Conservation (phyloP, 35 echinoderm and acorn worm species). For the Heliocidaris erythrogramma region DNA sequence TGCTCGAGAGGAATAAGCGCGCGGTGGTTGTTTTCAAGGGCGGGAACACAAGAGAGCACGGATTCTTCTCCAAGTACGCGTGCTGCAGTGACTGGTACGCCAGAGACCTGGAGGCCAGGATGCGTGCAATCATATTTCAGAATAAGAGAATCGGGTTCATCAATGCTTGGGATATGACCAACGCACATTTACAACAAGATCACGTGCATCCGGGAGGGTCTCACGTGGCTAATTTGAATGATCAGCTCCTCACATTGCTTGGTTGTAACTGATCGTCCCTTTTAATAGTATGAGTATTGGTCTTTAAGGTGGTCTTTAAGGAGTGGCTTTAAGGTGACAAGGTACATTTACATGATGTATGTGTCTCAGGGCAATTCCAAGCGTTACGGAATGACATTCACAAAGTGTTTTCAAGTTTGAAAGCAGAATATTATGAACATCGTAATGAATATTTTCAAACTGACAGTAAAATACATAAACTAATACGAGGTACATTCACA, state of each 20-base stretch:
- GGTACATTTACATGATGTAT: too few species aligned
- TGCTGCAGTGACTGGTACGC: conserved; percentile 26
- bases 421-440: too few species aligned
- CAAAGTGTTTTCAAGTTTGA: too few species aligned
- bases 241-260: not conserved
- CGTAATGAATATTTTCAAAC: too few species aligned
- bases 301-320: too few species aligned
- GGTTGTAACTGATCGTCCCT: not conserved
- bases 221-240: not conserved
- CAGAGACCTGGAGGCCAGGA: not conserved
- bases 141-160: not conserved
- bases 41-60: conserved; percentile 43
- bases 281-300: too few species aligned
- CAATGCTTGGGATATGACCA: conserved; percentile 30
- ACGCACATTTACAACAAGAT: not conserved
- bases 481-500: too few species aligned
- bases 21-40: conserved; percentile 30
- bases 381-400: too few species aligned
- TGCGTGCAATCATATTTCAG: not conserved
- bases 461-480: too few species aligned
- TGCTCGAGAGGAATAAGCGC: conserved; percentile 5
- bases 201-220: not conserved
- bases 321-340: too few species aligned
- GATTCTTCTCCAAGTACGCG: not conserved
- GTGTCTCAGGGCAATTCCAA: too few species aligned